Evolutionary conservation across 2,888 invertebrate species (phyloP).

Genomic region (Pyrrhosoma nymphula): DNA sequence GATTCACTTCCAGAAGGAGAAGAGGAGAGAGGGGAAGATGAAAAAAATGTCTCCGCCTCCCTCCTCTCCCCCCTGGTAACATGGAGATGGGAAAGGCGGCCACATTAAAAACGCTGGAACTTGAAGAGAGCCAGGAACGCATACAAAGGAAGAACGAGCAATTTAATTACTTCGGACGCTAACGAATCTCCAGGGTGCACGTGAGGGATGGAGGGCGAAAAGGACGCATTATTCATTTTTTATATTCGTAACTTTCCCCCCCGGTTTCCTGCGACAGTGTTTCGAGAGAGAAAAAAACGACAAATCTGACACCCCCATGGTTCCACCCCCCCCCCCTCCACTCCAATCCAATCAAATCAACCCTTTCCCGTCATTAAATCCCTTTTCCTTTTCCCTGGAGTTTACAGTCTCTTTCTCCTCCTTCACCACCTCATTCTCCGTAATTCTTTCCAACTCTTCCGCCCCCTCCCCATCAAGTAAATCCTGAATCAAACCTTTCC

Average conservation of each 20-base stretch:
- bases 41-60: background rate
- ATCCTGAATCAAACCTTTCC: background rate
- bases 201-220: background rate
- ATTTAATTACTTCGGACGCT: constrained; percentile 24
- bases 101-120: background rate
- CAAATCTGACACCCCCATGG: background rate
- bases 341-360: background rate
- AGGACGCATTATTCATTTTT: background rate
- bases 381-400: background rate
- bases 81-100: background rate
- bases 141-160: background rate
- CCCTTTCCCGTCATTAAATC: background rate
- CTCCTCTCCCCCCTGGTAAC: background rate
- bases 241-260: background rate
- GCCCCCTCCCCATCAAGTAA: background rate
- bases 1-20: background rate
- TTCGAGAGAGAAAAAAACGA: background rate
- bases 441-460: background rate
- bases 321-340: background rate
- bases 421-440: background rate
- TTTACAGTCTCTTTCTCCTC: background rate
- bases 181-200: background rate
- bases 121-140: background rate
- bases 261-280: background rate
- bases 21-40: background rate